Evolutionary conservation across 2,888 invertebrate species (phyloP).

Genomic region (Eustalomyia histrio): DNA sequence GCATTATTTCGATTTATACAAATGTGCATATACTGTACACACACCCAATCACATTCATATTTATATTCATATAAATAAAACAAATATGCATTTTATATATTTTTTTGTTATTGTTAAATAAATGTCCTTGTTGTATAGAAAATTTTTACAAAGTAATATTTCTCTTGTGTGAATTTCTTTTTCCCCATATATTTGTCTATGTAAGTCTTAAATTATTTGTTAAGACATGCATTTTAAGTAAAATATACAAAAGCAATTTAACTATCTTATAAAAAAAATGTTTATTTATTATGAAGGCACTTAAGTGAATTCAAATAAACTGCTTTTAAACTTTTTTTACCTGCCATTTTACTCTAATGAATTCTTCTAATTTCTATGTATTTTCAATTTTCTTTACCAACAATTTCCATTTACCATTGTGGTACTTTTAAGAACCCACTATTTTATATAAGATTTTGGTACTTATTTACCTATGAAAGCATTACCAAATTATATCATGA

Average conservation of each 20-base stretch:
- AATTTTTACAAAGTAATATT: constrained; percentile 32
- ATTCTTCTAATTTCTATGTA: too few species aligned
- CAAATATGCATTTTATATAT: constrained; percentile 7
- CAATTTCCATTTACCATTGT: too few species aligned
- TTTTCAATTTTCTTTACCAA: too few species aligned
- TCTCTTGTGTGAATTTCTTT: constrained; percentile 22
- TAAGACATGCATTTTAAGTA: constrained; percentile 24
- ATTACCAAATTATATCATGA: too few species aligned
- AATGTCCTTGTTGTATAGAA: constrained; percentile 38
- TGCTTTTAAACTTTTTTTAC: too few species aligned
- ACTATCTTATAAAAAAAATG: too few species aligned
- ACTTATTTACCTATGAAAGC: too few species aligned
- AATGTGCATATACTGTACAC: constrained; percentile 1
- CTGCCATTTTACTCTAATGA: too few species aligned
- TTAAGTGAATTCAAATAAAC: too few species aligned
- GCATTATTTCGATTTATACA: constrained; percentile 39
- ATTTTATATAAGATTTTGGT: too few species aligned
- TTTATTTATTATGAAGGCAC: constrained; percentile 2
- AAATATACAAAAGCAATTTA: constrained; percentile 24
- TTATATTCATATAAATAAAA: constrained; percentile 7
- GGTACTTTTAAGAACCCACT: too few species aligned
- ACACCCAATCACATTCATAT: not conserved
- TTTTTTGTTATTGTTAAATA: constrained; percentile 15
- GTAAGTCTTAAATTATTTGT: constrained; percentile 17
- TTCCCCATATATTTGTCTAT: not conserved